Evolutionary conservation across 2,113 vertebrate species (phyloP).

Genomic region (Prionailurus viverrinus): DNA sequence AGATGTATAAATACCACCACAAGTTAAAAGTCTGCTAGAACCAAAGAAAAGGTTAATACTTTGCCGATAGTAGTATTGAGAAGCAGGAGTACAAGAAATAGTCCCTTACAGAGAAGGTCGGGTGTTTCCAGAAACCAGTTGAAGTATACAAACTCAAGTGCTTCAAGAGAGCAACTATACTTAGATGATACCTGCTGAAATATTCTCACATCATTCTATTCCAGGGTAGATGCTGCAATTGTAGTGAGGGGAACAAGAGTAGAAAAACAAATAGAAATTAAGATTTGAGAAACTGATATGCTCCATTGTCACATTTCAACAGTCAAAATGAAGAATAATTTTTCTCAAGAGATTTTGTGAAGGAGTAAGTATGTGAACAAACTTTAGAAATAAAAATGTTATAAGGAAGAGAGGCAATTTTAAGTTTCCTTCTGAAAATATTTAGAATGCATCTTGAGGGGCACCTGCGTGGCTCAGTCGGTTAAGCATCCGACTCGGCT

Average conservation of each 20-base stretch:
- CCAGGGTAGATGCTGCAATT: not conserved
- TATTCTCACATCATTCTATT: not conserved
- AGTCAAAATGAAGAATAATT: not conserved
- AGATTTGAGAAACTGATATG: constrained; percentile 8
- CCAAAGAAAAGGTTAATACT: not conserved
- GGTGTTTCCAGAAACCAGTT: not conserved
- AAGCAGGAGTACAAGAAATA: not conserved
- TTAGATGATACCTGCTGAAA: not conserved
- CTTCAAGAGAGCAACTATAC: not conserved
- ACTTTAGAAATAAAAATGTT: not conserved
- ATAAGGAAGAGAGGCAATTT: not conserved
- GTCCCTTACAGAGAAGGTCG: not conserved
- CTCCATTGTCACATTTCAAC: not conserved
- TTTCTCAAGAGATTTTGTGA: not conserved
- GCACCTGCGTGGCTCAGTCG: too few species aligned
- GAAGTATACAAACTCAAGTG: not conserved
- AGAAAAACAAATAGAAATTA: constrained; percentile 24
- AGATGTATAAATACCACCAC: not conserved
- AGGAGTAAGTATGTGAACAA: not conserved
- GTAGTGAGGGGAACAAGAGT: not conserved
- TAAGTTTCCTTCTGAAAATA: constrained; percentile 11
- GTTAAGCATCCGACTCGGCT: too few species aligned
- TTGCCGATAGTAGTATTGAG: not conserved
- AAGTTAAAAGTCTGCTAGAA: not conserved
- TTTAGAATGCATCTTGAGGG: not conserved